A percentile compares a stretch with the other conserved stretches of the same genome.
Conservation (phyloP, 2,888 invertebrate genomes). For the Caenorhabditis sp. region DNA sequence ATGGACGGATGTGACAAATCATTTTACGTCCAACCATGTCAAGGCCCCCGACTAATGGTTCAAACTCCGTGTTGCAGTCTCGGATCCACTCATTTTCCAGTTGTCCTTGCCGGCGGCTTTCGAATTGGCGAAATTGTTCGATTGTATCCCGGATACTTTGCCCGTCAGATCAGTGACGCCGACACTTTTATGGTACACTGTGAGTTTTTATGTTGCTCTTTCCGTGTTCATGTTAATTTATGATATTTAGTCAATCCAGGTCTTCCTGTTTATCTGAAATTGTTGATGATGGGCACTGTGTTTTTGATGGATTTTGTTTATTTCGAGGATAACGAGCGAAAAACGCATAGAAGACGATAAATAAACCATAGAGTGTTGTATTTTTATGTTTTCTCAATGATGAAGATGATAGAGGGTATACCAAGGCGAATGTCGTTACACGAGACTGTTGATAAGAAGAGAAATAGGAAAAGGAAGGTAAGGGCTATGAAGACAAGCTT, state of each 20-base stretch:
- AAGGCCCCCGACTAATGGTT: constrained; percentile 10
- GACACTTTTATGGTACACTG: constrained; percentile 25
- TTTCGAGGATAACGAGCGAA: constrained; percentile 20
- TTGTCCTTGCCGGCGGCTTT: constrained; percentile 12
- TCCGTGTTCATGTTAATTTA: too few species aligned
- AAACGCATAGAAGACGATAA: background rate
- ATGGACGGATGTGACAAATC: background rate
- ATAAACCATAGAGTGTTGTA: too few species aligned
- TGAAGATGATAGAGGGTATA: too few species aligned
- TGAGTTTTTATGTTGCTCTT: too few species aligned
- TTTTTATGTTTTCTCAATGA: too few species aligned
- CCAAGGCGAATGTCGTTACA: too few species aligned
- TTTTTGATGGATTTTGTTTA: constrained; percentile 31
- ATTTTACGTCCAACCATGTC: constrained; percentile 16
- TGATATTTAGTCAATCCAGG: constrained; percentile 17
- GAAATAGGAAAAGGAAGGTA: too few species aligned
- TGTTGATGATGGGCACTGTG: constrained; percentile 15
- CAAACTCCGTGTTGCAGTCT: constrained; percentile 11
- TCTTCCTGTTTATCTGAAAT: constrained; percentile 25
- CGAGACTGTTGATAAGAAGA: too few species aligned
- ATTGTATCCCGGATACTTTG: constrained; percentile 9
- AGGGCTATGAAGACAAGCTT: too few species aligned
- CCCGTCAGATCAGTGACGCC: constrained; percentile 11
- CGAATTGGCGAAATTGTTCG: constrained; percentile 23
- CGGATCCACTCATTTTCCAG: constrained; percentile 14